These are phyloP conservation scores for Macropis europaea DNA, from an alignment of 2,888 invertebrate species.

Conservation along the genomic window DNA sequence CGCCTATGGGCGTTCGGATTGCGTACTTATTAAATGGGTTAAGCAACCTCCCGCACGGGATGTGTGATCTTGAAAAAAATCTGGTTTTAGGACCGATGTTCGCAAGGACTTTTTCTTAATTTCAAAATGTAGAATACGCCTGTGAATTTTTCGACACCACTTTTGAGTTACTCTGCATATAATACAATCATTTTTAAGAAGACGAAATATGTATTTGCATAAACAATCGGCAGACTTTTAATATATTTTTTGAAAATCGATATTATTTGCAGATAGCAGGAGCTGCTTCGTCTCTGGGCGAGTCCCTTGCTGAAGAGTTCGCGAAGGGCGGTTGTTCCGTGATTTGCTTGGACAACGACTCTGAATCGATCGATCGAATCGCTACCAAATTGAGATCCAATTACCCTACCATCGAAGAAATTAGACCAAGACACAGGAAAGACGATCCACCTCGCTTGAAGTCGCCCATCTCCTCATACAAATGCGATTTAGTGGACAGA, in stretches of 20 bases:
- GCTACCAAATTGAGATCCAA: conserved; percentile 46
- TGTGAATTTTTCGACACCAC: no score
- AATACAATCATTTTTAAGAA: no score
- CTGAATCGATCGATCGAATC: conserved; percentile 53
- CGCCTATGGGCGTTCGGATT: no score
- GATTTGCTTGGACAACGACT: conserved; percentile 69
- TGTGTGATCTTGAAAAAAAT: no score
- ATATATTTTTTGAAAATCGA: background rate
- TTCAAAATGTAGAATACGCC: no score
- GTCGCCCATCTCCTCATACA: conserved; percentile 61
- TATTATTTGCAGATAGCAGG: conserved; percentile 69
- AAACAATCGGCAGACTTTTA: background rate
- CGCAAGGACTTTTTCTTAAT: no score
- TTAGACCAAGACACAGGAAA: conserved; percentile 58
- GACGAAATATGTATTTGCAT: no score
- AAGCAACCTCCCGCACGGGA: no score
- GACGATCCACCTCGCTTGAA: conserved; percentile 21
- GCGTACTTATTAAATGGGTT: no score
- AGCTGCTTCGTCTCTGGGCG: conserved; percentile 69
- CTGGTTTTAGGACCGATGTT: no score
- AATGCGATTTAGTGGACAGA: conserved; percentile 69
- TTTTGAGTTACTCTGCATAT: no score
- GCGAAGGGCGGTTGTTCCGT: conserved; percentile 70
- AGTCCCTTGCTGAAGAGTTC: conserved; percentile 71
- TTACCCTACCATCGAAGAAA: conserved; percentile 52